Percentiles rank a stretch among this genome's conserved stretches.
Evolutionary conservation across 1,140 invertebrate species (phyloP).

Genomic region (Eciton burchellii): DNA sequence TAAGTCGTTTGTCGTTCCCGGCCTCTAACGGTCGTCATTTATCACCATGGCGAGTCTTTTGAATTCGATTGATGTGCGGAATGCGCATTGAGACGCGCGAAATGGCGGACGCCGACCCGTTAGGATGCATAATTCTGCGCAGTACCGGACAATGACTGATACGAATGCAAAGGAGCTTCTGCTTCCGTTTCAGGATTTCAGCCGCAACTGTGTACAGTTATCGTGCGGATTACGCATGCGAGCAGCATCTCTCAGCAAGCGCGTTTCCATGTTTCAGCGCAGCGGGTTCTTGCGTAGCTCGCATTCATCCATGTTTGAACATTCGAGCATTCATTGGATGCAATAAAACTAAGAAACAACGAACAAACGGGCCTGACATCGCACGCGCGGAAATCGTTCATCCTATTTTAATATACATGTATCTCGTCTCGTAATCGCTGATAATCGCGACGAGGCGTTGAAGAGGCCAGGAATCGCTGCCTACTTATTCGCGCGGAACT

Average conservation of each 20-base stretch:
- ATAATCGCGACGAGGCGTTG: no score
- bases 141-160: constrained; percentile 50
- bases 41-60: constrained; percentile 59
- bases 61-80: constrained; percentile 53
- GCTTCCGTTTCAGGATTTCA: constrained; percentile 47
- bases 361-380: no score
- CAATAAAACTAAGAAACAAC: no score
- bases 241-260: neutral
- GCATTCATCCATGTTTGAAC: neutral
- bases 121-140: constrained; percentile 43
- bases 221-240: constrained; percentile 1
- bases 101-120: constrained; percentile 28
- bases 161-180: constrained; percentile 36
- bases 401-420: no score
- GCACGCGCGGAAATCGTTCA: no score
- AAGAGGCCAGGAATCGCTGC: no score
- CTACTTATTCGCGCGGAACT: no score
- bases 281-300: neutral
- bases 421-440: no score
- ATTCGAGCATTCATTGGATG: no score
- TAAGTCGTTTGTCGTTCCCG: constrained; percentile 4
- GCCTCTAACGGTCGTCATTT: constrained; percentile 28
- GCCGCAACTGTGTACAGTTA: constrained; percentile 16
- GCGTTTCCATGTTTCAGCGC: constrained; percentile 1
- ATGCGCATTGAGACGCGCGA: constrained; percentile 35